These are phyloP conservation scores for Aethina tumida DNA, from an alignment of 1,140 invertebrate species.

Conservation along the genomic window DNA sequence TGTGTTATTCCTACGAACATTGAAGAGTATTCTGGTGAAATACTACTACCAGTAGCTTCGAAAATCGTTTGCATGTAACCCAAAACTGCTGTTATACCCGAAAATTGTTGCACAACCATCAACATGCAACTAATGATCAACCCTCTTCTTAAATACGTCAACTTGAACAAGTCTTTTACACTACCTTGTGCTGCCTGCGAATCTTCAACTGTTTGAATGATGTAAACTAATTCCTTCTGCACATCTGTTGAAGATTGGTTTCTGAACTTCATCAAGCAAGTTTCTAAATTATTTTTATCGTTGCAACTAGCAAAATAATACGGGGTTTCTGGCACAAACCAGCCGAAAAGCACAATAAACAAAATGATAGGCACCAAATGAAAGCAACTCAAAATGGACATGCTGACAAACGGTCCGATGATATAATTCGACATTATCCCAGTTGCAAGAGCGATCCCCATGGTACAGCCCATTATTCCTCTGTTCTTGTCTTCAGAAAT, in stretches of 20 bases:
- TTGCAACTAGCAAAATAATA: conserved; percentile 32
- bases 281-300: conserved; percentile 10
- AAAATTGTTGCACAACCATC: conserved; percentile 63
- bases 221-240: conserved; percentile 44
- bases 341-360: conserved; percentile 42
- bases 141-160: conserved; percentile 45
- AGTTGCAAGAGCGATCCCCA: conserved; percentile 41
- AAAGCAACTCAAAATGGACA: conserved; percentile 41
- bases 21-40: conserved; percentile 33
- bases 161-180: conserved; percentile 43
- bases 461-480: conserved; percentile 44
- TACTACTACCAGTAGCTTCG: conserved; percentile 42
- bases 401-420: conserved; percentile 48
- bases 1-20: conserved; percentile 16
- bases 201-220: conserved; percentile 39
- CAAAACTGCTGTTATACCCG: conserved; percentile 71
- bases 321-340: conserved; percentile 61
- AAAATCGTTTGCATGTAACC: conserved; percentile 71
- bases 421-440: conserved; percentile 38
- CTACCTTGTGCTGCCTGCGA: conserved; percentile 19
- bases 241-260: conserved; percentile 32
- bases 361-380: conserved; percentile 37
- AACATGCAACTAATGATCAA: conserved; percentile 58
- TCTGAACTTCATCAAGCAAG: conserved; percentile 18
- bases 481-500: conserved; percentile 34